These are phyloP conservation scores for Eptesicus fuscus DNA, from an alignment of 2,113 vertebrate species.

Conservation along the genomic window DNA sequence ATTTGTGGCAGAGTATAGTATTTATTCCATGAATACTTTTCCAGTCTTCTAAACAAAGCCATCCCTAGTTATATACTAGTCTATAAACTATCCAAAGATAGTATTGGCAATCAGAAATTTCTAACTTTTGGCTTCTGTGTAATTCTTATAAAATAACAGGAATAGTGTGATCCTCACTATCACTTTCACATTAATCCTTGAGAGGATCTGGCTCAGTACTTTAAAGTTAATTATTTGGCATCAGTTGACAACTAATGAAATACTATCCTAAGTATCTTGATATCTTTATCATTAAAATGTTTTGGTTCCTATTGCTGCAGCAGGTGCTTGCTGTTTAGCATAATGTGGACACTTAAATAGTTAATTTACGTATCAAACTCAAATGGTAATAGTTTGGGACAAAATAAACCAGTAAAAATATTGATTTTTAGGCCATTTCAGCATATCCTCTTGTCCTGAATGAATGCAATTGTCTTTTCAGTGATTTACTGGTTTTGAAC, in stretches of 20 bases:
- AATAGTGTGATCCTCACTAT: slow-evolving; percentile 41
- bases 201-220: slow-evolving; percentile 61
- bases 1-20: slow-evolving; percentile 27
- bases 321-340: neutral
- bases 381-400: neutral
- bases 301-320: slow-evolving; percentile 51
- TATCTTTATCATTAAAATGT: slow-evolving; percentile 46
- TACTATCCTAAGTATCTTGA: slow-evolving; percentile 9
- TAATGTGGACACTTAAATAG: neutral
- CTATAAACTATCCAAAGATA: slow-evolving; percentile 54
- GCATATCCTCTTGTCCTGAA: neutral
- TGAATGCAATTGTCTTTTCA: neutral
- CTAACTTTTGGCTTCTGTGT: slow-evolving; percentile 32
- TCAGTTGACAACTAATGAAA: slow-evolving; percentile 24
- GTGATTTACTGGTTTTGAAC: neutral
- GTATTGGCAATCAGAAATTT: slow-evolving; percentile 38
- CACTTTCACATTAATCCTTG: slow-evolving; percentile 69
- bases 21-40: slow-evolving; percentile 44
- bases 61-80: slow-evolving; percentile 33
- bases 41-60: slow-evolving; percentile 46
- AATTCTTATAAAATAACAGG: slow-evolving; percentile 48
- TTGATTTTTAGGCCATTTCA: neutral
- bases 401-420: slow-evolving; percentile 37
- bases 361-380: neutral
- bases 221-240: slow-evolving; percentile 49